Evolutionary conservation across 2,888 invertebrate species (phyloP), one percentile per base, ranked within the genome.

Genomic region (Argyresthia albistria): DNA sequence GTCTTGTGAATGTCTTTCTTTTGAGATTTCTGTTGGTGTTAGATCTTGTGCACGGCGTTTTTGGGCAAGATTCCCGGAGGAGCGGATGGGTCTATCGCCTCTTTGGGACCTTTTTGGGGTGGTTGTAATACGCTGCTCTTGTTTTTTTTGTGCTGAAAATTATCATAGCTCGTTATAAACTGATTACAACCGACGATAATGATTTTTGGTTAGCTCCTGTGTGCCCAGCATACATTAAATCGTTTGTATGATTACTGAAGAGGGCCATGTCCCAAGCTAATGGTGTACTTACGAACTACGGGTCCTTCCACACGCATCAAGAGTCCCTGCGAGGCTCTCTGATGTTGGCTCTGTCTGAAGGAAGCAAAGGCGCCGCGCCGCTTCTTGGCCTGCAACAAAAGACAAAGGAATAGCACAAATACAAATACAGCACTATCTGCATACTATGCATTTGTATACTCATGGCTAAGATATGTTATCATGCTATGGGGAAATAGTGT

Each of bases 331-430:
- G 25, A 25, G 6, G 25, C 6, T 25, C 25, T 25, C 25, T 25
- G n/a, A n/a, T n/a, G 2, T 25, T 25, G 25, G 51, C 67, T 71
- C 16, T 62, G 58, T 35, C 63, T 65, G 52, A 62, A 74, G 0
- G 76, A 62, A 0, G 64, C 54, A 42, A 65, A 67, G 1, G 74
- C 75, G 8, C 65, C 46, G n/a, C 58, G 60, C 2, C 59, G 60
- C 57, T 64, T 66, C 58, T 80, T 80, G 2, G 69, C 57, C 79
- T 81, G 67, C 1, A 64, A 48, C 15, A 52, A 35, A 66, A 55
- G 54, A 52, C 53, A 59, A 52, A 57, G 46, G 14, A 51, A 53
- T 56, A n/a, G n/a, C n/a, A n/a, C n/a, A n/a, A n/a, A n/a, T n/a
- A n/a, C n/a, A n/a, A n/a, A n/a, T n/a, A n/a, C n/a, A n/a, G n/a